These are phyloP conservation scores for Leptinotarsa defecta DNA, from an alignment of 1,140 invertebrate genomes.

Conservation along the genomic window DNA sequence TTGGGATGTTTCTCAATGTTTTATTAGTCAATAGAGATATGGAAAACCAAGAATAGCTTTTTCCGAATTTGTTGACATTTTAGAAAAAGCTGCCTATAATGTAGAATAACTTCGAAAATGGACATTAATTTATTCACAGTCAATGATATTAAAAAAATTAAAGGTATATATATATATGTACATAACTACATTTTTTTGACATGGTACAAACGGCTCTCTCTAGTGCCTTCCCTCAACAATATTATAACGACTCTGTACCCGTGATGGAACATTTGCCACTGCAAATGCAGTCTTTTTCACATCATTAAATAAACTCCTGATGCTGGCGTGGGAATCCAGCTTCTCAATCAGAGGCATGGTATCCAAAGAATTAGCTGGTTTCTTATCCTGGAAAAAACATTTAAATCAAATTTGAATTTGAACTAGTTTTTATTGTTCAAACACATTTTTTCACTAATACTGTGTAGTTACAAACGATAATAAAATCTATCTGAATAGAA, in stretches of 20 bases:
- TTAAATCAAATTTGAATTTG: no score
- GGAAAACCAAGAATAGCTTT: no score
- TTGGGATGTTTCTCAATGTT: no score
- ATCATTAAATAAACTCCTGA: conserved; percentile 33
- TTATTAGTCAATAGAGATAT: no score
- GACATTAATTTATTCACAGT: neutral
- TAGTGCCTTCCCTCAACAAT: neutral
- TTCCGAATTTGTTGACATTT: no score
- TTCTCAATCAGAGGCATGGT: neutral
- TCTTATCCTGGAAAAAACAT: neutral
- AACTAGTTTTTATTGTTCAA: no score
- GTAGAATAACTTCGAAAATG: neutral
- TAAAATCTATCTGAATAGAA: no score
- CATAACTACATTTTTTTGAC: neutral
- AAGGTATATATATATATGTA: neutral
- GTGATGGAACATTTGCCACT: neutral
- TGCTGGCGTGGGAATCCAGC: conserved; percentile 26
- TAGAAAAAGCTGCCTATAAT: no score
- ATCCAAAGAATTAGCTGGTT: neutral
- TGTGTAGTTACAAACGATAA: no score
- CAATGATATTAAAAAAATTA: neutral
- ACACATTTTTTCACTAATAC: no score
- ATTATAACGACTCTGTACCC: neutral
- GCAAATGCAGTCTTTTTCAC: conserved; percentile 35
- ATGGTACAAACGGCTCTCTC: neutral